Conservation (phyloP, 53 echinoderm and acorn worm species). For the Temnopleurus reevesii region DNA sequence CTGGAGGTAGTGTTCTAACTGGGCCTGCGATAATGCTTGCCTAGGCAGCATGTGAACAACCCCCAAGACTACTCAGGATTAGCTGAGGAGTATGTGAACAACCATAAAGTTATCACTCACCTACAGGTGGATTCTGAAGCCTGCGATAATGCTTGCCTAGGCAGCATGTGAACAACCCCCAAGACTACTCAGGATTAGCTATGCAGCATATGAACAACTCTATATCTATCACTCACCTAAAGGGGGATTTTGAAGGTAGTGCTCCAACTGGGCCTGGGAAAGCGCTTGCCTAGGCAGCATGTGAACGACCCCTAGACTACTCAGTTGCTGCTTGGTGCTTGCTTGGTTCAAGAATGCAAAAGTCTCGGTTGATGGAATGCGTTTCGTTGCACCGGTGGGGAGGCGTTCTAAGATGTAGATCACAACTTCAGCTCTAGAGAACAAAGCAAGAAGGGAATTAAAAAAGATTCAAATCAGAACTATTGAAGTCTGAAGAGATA, state of each 20-base stretch:
- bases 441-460: not conserved
- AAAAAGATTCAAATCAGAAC: too few species aligned
- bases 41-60: conserved; percentile 81
- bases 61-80: conserved; percentile 78
- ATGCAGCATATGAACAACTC: conserved; percentile 72
- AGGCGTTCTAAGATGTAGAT: conserved; percentile 89
- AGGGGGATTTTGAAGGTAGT: conserved; percentile 83
- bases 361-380: conserved; percentile 75
- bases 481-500: too few species aligned
- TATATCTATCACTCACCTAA: conserved; percentile 62
- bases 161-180: conserved; percentile 79
- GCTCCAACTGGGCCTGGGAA: conserved; percentile 77
- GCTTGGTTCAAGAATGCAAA: conserved; percentile 71
- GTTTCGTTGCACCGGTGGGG: conserved; percentile 78
- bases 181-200: conserved; percentile 61
- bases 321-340: conserved; percentile 80
- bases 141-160: conserved; percentile 74
- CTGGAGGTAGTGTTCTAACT: conserved; percentile 78
- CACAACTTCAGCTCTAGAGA: conserved; percentile 80
- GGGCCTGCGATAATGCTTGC: conserved; percentile 69
- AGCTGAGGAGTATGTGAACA: too few species aligned
- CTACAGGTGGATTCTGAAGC: conserved; percentile 73
- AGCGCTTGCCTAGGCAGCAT: conserved; percentile 74
- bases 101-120: conserved; percentile 40
- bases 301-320: conserved; percentile 75